A percentile compares a stretch with the other conserved stretches of the same genome.
These are phyloP conservation scores for Hypsibius dujardini DNA, from an alignment of 1,140 invertebrate genomes.

Conservation along the genomic window DNA sequence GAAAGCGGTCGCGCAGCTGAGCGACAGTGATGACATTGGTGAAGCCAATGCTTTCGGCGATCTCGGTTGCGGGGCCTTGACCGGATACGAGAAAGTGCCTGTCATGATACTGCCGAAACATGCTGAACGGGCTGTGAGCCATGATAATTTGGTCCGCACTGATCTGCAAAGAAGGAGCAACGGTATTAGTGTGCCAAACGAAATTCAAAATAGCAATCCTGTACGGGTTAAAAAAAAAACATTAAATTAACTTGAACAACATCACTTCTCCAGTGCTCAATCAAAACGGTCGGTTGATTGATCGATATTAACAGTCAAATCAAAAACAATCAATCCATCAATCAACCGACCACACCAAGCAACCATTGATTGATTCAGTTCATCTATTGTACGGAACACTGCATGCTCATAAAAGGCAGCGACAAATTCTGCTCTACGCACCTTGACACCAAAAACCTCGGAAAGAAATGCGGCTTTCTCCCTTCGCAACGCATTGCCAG, in stretches of 20 bases:
- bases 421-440: conserved; percentile 26
- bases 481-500: conserved; percentile 41
- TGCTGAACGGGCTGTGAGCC: conserved; percentile 49
- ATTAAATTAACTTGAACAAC: conserved; percentile 5
- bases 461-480: conserved; percentile 46
- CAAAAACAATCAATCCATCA: conserved; percentile 16
- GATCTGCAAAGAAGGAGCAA: conserved; percentile 31
- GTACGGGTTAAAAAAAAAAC: conserved; percentile 20
- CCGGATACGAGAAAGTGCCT: conserved; percentile 49
- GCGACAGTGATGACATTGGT: conserved; percentile 45
- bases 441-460: conserved; percentile 44
- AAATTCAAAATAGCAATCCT: conserved; percentile 4
- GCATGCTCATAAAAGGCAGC: neutral
- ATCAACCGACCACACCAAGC: neutral
- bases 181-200: neutral
- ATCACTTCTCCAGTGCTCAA: conserved; percentile 18
- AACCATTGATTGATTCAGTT: neutral
- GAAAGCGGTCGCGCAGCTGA: conserved; percentile 43
- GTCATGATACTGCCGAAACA: conserved; percentile 45
- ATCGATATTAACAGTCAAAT: conserved; percentile 17
- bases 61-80: conserved; percentile 47
- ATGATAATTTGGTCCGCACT: conserved; percentile 48
- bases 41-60: conserved; percentile 48
- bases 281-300: neutral
- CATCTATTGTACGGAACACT: neutral